Base-by-base conservation (phyloP, 2,797 vertebrate species). In the Pogoniulus pusillus region DNA sequence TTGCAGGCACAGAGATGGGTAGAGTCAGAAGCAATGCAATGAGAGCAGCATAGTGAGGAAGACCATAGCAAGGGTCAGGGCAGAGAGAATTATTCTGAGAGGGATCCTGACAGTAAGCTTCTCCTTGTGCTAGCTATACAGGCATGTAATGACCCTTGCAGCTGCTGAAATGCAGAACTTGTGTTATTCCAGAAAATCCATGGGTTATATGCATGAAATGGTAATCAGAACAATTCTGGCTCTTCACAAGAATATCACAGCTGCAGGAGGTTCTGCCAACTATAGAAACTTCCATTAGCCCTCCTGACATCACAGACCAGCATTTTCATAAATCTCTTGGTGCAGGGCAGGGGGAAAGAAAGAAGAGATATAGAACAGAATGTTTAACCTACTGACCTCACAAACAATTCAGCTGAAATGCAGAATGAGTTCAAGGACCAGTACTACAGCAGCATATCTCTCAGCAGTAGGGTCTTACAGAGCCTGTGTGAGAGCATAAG, bases 321-420 rank as follows among this genome's bases (percentile, higher is more conserved):
- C 41, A 69, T 66, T 85, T 81, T 81, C 41, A 70, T 80, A 83
- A 90, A 91, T 66, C 85, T 76, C 85, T 27, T 1, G 0, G 55
- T 34, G 45, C 2, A 17, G 4, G 2, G 16, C 26, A 47, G 47
- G 47, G 30, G 39, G 9, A 34, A 6, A n/a, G 12, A 55, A 32
- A 45, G 41, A 24, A 53, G 20, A 32, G n/a, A 62, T 18, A 73
- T 35, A 64, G 82, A 93, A 60, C 18, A 74, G 64, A 86, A 69
- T 8, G 22, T 49, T 85, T 87, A 92, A 89, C 66, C 82, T 91
- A 83, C 23, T 94, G 73, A 91, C 59, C 85, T 45, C 20, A 75
- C 69, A 76, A 96, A 85, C 82, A 78, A 66, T 89, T 85, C 70
- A 93, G 51, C 63, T 89, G 85, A 87, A 95, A 93, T 45, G 39